Base-by-base conservation (phyloP, 2,888 invertebrate species). In the Elegia similella region DNA sequence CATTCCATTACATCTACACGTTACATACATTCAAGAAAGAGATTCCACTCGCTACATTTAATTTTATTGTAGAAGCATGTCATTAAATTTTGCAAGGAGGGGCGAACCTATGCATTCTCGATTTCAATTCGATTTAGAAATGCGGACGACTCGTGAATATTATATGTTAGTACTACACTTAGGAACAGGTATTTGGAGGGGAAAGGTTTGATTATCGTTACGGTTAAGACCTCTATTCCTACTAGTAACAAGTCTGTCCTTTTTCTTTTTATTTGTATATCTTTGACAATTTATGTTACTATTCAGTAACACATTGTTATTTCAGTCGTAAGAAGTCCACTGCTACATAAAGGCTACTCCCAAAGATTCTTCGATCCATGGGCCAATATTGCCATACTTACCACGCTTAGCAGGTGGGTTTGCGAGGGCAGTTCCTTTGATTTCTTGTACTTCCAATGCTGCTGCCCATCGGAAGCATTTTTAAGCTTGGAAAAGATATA, bases 21-120 rank as follows among this genome's bases (percentile, higher is more conserved):
- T 57, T 59, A 61, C 61, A 59, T 50, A 62, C 57, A 57, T 57
- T 47, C 52, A 54, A 57, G 47, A 60, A 60, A 59, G 62, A 60
- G 56, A 62, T 64, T 62, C 53, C 59, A 62, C 62, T 56, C 63
- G 63, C 60, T 59, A 62, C 63, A 64, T 64, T 64, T 64, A 64
- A 62, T 64, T 64, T 64, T 64, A 64, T 62, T 60, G 63, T 59
- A 60, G 60, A 59, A 60, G 59, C 61, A 61, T 63, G 60, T 57
- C 63, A 64, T 64, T 64, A 64, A 63, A 63, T 63, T 63, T 63
- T 59, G 60, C 52, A 61, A 56, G 62, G 55, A 56, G 56, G 44
- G 52, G 38, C 30, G 23, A 30, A 52, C 43, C 61, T 59, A 61
- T 10, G 34, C 43, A 43, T 59, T 57, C 52, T 61, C 63, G 63